These are phyloP conservation scores for Ceratitis capitata DNA, from an alignment of 1,140 invertebrate species.

Conservation along the genomic window DNA sequence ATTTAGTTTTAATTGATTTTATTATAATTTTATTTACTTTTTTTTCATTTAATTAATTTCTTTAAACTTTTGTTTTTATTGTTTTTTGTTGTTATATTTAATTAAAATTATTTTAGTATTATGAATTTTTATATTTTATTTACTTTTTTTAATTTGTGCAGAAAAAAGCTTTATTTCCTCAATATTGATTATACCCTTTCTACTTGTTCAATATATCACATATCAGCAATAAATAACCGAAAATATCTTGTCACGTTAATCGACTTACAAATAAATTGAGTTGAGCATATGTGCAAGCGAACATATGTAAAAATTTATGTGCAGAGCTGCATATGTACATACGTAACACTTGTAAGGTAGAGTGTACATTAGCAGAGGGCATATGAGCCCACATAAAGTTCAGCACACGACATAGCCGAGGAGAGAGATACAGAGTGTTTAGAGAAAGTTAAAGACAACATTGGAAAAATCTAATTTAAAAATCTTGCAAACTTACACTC, in stretches of 20 bases:
- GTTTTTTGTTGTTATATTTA: not conserved
- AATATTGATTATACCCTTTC: not conserved
- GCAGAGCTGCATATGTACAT: not conserved
- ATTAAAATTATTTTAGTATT: no score
- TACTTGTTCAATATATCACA: slow-evolving; percentile 19
- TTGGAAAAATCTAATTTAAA: slow-evolving; percentile 1
- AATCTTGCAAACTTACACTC: not conserved
- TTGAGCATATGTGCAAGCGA: not conserved
- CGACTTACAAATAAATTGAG: slow-evolving; percentile 33
- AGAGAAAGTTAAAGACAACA: not conserved
- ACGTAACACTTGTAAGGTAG: no score
- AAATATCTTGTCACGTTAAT: slow-evolving; percentile 37
- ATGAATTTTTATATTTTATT: no score
- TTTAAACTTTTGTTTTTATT: no score
- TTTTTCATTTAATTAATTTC: no score
- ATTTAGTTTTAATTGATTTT: no score
- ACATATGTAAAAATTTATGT: not conserved
- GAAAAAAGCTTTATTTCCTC: not conserved
- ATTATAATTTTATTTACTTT: no score
- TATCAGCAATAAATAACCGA: slow-evolving; percentile 18
- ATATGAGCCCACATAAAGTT: slow-evolving; percentile 23
- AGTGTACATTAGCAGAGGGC: not conserved
- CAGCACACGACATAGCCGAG: not conserved
- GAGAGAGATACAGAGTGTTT: not conserved
- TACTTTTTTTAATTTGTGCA: not conserved